A percentile compares a stretch with the other conserved stretches of the same genome.
Conservation (phyloP, 2,888 invertebrate genomes). For the Suillia variegata region DNA sequence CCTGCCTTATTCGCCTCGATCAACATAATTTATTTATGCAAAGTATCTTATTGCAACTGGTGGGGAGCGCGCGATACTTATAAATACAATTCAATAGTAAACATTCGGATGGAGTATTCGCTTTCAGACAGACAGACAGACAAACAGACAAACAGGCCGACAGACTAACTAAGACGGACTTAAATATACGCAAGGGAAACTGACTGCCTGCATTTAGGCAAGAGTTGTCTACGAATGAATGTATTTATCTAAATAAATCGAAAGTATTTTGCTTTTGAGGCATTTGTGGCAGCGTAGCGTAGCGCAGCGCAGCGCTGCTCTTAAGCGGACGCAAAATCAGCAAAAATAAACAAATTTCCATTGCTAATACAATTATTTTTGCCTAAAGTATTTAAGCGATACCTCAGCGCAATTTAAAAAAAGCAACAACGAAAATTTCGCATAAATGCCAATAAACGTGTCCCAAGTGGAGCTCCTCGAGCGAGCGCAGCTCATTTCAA, state of each 20-base stretch:
- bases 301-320: not conserved
- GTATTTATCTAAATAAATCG: not conserved
- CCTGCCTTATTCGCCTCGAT: not conserved
- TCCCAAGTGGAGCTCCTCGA: too few species aligned
- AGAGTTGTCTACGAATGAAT: not conserved
- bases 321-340: not conserved
- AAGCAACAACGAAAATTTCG: not conserved
- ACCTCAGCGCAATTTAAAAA: not conserved
- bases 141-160: too few species aligned
- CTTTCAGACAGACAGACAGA: too few species aligned
- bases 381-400: not conserved
- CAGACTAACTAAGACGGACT: not conserved
- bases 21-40: conserved; percentile 3
- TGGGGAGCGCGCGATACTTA: too few species aligned
- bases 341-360: not conserved
- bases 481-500: too few species aligned
- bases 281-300: not conserved
- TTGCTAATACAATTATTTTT: not conserved
- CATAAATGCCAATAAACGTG: too few species aligned
- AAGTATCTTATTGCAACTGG: not conserved
- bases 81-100: too few species aligned
- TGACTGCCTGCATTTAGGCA: not conserved
- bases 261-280: not conserved
- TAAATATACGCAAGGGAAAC: not conserved
- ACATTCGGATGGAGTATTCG: too few species aligned